Base-by-base conservation (phyloP, 2,113 vertebrate genomes). In the Ictalurus furcatus region DNA sequence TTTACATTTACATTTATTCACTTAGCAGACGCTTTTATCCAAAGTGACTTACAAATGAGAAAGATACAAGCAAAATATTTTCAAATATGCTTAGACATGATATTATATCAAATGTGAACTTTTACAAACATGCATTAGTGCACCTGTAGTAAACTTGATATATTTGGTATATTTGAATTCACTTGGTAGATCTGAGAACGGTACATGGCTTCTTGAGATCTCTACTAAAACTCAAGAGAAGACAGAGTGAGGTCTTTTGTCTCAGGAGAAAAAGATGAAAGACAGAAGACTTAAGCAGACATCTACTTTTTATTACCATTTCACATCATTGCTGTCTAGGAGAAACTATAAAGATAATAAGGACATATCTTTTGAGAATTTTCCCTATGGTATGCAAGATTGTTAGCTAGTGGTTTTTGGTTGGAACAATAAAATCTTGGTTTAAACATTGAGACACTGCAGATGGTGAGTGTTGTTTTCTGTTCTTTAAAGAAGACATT, bases 391-490 rank as follows among this genome's bases (percentile, higher is more conserved):
- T 9, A 54, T 80, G 28, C 28, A 56, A 8, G 78, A 82, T 82
- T 82, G 3, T 34, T 82, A 58, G n/a, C 30, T 34, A 82, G 48
- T 56, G 28, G 16, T 80, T 56, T 80, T 80, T 28, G n/a, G 4
- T n/a, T 80, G 48, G 78, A 28, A n/a, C 76, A 16, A 16, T 16
- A 52, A 54, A 81, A 58, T 81, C 30, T 59, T 56, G 52, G 0
- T 17, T 81, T 54, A 44, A n/a, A n/a, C 59, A 67, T 44, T 44
- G 23, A 65, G 34, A n/a, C 5, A 48, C 65, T 85, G 73, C 87
- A 88, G 56, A 90, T 90, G 71, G 85, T 76, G 80, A 63, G 84
- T 88, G 83, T 86, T 90, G 89, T 90, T 90, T 88, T 89, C 74
- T 59, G 52, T 85, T 88, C 84, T 78, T 56, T 79, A 44, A 40